Conservation (phyloP, 2,113 vertebrate species). For the Hyla sarda region DNA sequence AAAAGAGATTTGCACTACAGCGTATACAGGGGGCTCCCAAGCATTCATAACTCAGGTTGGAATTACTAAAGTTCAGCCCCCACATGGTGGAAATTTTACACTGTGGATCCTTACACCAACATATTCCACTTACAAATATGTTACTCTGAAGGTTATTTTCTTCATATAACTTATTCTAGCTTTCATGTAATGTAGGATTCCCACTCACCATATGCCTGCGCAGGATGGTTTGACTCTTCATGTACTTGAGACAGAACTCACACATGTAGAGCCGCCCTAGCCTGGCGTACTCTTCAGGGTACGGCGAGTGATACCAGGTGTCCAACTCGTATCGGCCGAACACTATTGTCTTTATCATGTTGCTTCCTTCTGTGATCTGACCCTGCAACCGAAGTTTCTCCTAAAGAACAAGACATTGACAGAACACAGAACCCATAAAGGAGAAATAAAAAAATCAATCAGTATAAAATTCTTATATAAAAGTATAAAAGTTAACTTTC, state of each 20-base stretch:
- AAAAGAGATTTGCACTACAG: no score
- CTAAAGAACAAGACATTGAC: slow-evolving; percentile 68
- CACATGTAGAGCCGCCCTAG: slow-evolving; percentile 96
- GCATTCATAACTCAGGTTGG: no score
- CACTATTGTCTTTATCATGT: slow-evolving; percentile 98
- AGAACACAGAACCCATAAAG: not conserved
- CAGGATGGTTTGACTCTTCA: slow-evolving; percentile 99
- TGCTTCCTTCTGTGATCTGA: slow-evolving; percentile 96
- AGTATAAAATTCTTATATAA: no score
- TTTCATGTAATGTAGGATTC: not conserved
- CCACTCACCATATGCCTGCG: slow-evolving; percentile 91
- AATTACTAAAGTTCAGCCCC: no score
- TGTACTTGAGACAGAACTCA: slow-evolving; percentile 98
- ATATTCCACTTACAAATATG: no score
- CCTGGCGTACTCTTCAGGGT: slow-evolving; percentile 96
- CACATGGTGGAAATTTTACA: no score
- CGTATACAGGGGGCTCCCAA: no score
- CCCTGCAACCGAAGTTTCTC: slow-evolving; percentile 96
- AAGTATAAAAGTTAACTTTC: no score
- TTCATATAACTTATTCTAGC: no score
- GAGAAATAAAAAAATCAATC: not conserved
- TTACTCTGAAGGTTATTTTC: no score
- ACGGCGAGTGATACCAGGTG: slow-evolving; percentile 98
- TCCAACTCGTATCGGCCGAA: slow-evolving; percentile 98
- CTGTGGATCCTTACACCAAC: no score